Evolutionary conservation across 2,888 invertebrate genomes (phyloP).

Genomic region (Cylindroiulus punctatus): DNA sequence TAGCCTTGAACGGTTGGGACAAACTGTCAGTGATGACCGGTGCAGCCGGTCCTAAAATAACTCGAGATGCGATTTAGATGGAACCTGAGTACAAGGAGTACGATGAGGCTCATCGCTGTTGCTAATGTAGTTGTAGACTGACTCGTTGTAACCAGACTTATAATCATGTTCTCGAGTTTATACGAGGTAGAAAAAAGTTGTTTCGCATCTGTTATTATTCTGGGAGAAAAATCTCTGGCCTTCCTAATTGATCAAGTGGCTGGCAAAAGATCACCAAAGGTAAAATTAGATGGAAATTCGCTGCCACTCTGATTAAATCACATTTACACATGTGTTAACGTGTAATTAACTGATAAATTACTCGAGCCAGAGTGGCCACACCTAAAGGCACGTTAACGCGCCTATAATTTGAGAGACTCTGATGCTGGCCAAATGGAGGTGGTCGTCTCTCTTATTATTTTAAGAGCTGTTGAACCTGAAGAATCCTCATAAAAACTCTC

Average conservation of each 20-base stretch:
- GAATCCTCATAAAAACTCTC: constrained; percentile 24
- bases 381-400: constrained; percentile 44
- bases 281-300: constrained; percentile 36
- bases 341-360: constrained; percentile 52
- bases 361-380: constrained; percentile 45
- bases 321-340: constrained; percentile 51
- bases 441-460: constrained; percentile 35
- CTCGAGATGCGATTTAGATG: not conserved
- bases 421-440: not conserved
- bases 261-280: constrained; percentile 37
- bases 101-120: not conserved
- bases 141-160: not conserved
- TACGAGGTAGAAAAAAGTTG: not conserved
- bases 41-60: not conserved
- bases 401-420: constrained; percentile 4
- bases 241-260: constrained; percentile 37
- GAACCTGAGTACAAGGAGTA: not conserved
- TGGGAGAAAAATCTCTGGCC: not conserved
- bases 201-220: constrained; percentile 24
- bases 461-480: constrained; percentile 37
- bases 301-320: constrained; percentile 45
- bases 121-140: not conserved
- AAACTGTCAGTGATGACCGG: not conserved
- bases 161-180: constrained; percentile 27
- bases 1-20: no score